phyloP scores from a whole-genome alignment of 2,888 invertebrate species.

The Harpagoxenus sublaevis region DNA sequence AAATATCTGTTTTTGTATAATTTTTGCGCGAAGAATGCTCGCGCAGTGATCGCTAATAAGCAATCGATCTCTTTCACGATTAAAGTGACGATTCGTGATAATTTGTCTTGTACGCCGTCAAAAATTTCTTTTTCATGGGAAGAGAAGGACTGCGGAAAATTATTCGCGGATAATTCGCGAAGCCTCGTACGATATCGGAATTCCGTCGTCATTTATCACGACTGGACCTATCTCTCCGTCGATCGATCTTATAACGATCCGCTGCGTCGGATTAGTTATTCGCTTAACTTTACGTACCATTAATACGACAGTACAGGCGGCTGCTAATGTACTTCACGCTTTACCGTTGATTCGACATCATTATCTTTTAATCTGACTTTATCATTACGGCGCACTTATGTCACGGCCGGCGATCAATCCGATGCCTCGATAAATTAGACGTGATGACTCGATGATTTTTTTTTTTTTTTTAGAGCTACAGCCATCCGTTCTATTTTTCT shows the following conservation, averaged over 20 bases:
- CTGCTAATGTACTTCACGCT: conserved; percentile 27
- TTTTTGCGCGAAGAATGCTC: neutral
- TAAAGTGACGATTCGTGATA: neutral
- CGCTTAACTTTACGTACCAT: conserved; percentile 25
- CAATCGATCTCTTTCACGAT: neutral
- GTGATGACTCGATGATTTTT: conserved; percentile 14
- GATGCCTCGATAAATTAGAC: neutral
- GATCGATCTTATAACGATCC: neutral
- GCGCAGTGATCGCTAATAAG: neutral
- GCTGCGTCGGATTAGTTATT: conserved; percentile 54
- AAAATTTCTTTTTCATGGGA: neutral
- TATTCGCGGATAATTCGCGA: neutral
- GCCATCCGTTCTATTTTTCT: conserved; percentile 29
- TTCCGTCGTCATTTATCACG: neutral
- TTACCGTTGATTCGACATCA: conserved; percentile 33
- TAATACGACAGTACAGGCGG: neutral
- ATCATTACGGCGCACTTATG: conserved; percentile 51
- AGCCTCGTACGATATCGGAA: neutral
- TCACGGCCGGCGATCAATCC: conserved; percentile 22
- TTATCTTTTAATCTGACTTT: conserved; percentile 51
- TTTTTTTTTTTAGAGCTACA: neutral
- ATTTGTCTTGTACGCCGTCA: neutral
- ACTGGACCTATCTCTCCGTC: neutral
- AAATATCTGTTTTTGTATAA: neutral
- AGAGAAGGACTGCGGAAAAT: neutral